Conservation (phyloP, 2,113 vertebrate genomes). For the Protomyctophum bolini region DNA sequence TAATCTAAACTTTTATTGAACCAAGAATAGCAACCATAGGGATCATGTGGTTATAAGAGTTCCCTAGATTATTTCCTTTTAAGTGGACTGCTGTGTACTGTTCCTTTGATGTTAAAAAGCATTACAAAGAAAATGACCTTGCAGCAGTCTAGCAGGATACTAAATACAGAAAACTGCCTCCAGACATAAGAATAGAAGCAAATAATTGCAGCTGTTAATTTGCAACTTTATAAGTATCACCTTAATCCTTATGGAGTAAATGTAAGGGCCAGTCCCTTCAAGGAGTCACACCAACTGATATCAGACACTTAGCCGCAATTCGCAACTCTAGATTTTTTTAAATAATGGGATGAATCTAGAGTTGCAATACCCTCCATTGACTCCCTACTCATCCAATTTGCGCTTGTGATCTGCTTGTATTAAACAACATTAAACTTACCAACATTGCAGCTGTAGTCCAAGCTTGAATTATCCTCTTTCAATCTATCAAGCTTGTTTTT, state of each 20-base stretch:
- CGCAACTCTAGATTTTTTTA: too few relatives aligned
- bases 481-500: too few relatives aligned
- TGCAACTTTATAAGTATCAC: slow-evolving; percentile 44
- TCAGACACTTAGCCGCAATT: too few relatives aligned
- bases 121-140: slow-evolving; percentile 32
- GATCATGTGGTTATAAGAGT: neutral
- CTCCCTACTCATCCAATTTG: too few relatives aligned
- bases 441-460: too few relatives aligned
- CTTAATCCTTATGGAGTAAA: slow-evolving; percentile 19
- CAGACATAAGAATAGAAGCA: slow-evolving; percentile 30
- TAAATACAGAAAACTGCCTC: slow-evolving; percentile 46
- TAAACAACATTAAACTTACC: too few relatives aligned
- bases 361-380: too few relatives aligned
- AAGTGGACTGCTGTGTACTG: slow-evolving; percentile 30
- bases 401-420: too few relatives aligned
- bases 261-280: slow-evolving; percentile 30
- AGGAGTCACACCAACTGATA: slow-evolving; percentile 38
- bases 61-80: slow-evolving; percentile 44
- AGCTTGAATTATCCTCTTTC: too few relatives aligned
- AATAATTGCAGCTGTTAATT: slow-evolving; percentile 46
- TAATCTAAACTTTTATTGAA: too few relatives aligned
- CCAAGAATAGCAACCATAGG: too few relatives aligned
- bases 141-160: slow-evolving; percentile 36
- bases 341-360: too few relatives aligned
- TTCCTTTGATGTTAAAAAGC: slow-evolving; percentile 54